A percentile compares a stretch with the other conserved stretches of the same genome.
phyloP scores from a whole-genome alignment of 1,140 invertebrate species.

The Aphaenogaster rudis region DNA sequence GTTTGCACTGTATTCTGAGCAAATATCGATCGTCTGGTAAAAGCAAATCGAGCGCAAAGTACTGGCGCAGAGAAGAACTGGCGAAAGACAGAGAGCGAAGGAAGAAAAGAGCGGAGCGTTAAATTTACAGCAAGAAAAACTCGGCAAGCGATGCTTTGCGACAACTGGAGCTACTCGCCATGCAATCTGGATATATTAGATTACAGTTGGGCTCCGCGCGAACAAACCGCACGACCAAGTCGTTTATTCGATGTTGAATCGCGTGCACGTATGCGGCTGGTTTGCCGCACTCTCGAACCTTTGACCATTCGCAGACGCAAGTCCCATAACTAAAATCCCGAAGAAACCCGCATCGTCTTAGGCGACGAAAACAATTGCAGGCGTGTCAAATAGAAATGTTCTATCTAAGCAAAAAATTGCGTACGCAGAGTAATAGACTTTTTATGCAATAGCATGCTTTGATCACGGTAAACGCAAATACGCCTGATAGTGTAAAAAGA shows the following conservation, averaged over 20 bases:
- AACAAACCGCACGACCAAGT: constrained; percentile 36
- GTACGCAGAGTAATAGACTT: constrained; percentile 1
- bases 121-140: constrained; percentile 68
- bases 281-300: constrained; percentile 8
- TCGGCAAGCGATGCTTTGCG: constrained; percentile 71
- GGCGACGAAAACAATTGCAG: constrained; percentile 26
- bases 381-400: constrained; percentile 18
- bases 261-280: neutral
- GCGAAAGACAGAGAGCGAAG: constrained; percentile 22
- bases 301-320: neutral
- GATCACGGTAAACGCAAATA: constrained; percentile 28
- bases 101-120: constrained; percentile 36
- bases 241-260: constrained; percentile 26
- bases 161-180: constrained; percentile 71
- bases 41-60: constrained; percentile 53
- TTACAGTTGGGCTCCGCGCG: constrained; percentile 16
- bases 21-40: constrained; percentile 46
- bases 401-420: constrained; percentile 24
- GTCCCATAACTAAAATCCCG: constrained; percentile 22
- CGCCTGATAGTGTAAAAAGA: neutral
- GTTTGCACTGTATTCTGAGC: constrained; percentile 39
- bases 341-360: neutral
- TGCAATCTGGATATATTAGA: constrained; percentile 64
- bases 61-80: constrained; percentile 7
- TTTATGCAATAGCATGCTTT: constrained; percentile 31